phyloP scores from a whole-genome alignment of 2,888 invertebrate species.

The Heliconius hortense region DNA sequence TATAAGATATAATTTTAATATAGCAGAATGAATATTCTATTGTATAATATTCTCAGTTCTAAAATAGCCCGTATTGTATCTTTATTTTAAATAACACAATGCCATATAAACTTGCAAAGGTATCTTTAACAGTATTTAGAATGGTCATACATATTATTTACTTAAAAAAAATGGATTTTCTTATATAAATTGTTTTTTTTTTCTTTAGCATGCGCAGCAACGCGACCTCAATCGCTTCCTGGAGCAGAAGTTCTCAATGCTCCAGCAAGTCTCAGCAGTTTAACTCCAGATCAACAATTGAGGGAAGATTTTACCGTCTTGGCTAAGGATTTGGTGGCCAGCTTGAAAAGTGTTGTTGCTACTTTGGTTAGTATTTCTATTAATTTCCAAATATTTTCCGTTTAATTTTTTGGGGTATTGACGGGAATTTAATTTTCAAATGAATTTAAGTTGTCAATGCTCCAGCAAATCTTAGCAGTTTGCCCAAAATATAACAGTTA shows the following conservation, averaged over 20 bases:
- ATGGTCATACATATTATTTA: not conserved
- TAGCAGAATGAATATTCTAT: not conserved
- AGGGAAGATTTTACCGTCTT: conserved; percentile 86
- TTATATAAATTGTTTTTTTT: not conserved
- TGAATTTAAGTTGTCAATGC: not conserved
- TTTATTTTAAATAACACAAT: not conserved
- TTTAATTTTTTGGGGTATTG: not conserved
- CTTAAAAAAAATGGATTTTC: not conserved
- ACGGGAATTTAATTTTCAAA: not conserved
- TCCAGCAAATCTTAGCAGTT: not conserved
- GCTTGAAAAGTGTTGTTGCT: conserved; percentile 83
- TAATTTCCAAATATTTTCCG: not conserved
- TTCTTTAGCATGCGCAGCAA: conserved; percentile 71
- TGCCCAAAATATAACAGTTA: not conserved
- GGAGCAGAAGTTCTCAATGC: conserved; percentile 71
- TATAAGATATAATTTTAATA: not conserved
- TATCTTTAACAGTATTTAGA: not conserved
- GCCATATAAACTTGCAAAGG: not conserved
- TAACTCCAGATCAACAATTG: conserved; percentile 78
- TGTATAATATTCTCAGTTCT: no score
- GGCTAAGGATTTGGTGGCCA: conserved; percentile 86
- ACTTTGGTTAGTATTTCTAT: conserved; percentile 56
- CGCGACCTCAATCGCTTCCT: conserved; percentile 82
- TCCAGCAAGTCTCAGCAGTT: conserved; percentile 67
- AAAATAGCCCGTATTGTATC: not conserved